Evolutionary conservation across 2,888 invertebrate genomes (phyloP).

Genomic region (Holacanthella duospinosa): DNA sequence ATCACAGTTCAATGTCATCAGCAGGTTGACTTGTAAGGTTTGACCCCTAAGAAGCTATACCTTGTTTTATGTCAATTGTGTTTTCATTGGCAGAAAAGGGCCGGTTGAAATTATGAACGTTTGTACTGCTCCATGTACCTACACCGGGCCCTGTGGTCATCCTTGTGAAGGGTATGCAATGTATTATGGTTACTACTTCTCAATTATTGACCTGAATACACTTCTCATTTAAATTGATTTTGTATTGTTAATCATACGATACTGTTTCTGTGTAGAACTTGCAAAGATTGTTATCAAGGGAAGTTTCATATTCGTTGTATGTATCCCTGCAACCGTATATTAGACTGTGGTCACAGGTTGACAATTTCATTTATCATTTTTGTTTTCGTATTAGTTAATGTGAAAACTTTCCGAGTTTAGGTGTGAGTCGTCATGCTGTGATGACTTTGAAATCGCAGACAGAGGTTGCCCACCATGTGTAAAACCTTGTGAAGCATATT

Average conservation of each 20-base stretch:
- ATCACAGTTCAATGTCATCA: neutral
- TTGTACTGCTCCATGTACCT: neutral
- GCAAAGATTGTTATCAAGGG: neutral
- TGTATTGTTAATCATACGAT: no score
- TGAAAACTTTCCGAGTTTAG: neutral
- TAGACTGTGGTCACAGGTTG: neutral
- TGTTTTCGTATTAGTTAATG: no score
- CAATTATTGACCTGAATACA: neutral
- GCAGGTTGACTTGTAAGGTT: neutral
- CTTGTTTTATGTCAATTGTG: neutral
- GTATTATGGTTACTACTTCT: neutral
- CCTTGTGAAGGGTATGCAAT: neutral
- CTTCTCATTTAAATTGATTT: neutral
- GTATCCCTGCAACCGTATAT: neutral
- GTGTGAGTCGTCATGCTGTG: neutral
- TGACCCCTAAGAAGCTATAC: neutral
- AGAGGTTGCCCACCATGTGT: neutral
- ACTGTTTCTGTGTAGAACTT: no score
- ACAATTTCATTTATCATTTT: neutral
- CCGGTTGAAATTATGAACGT: neutral
- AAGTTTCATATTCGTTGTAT: neutral
- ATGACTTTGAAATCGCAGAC: no score
- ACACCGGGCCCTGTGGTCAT: neutral
- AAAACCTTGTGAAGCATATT: neutral
- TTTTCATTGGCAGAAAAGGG: neutral